Conservation (phyloP, 2,888 invertebrate species). For the Cyrtodaria siliqua region DNA sequence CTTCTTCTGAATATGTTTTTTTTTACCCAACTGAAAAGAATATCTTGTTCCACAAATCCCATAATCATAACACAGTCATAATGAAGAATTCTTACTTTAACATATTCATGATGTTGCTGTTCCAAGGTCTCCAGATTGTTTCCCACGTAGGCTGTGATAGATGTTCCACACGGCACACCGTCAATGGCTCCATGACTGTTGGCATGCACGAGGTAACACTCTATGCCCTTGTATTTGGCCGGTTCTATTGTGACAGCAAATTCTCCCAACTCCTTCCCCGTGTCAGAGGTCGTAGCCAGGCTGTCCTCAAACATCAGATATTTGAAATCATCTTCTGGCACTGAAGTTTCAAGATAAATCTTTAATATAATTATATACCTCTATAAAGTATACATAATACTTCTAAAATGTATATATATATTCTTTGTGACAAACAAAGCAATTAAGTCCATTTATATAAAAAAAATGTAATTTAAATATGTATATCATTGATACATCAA, state of each 20-base stretch:
- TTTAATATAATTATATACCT: no score
- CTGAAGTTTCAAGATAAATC: conserved; percentile 63
- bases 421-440: no score
- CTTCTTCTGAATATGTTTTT: no score
- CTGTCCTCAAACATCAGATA: conserved; percentile 84
- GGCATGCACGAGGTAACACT: conserved; percentile 85
- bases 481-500: no score
- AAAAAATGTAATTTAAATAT: no score
- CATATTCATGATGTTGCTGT: conserved; percentile 86
- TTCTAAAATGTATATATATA: no score
- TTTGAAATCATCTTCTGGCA: conserved; percentile 82
- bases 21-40: no score
- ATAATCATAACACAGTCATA: no score
- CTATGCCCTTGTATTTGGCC: conserved; percentile 76
- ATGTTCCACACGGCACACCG: conserved; percentile 85
- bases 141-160: conserved; percentile 84
- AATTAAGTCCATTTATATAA: no score
- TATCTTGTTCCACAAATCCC: no score
- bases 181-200: conserved; percentile 86
- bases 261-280: conserved; percentile 84
- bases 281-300: conserved; percentile 84
- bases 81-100: conserved; percentile 85
- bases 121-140: conserved; percentile 84
- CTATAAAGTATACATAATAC: no score
- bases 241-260: conserved; percentile 83